phyloP scores from a whole-genome alignment of 2,888 invertebrate genomes.

The Hecatera dysodea region DNA sequence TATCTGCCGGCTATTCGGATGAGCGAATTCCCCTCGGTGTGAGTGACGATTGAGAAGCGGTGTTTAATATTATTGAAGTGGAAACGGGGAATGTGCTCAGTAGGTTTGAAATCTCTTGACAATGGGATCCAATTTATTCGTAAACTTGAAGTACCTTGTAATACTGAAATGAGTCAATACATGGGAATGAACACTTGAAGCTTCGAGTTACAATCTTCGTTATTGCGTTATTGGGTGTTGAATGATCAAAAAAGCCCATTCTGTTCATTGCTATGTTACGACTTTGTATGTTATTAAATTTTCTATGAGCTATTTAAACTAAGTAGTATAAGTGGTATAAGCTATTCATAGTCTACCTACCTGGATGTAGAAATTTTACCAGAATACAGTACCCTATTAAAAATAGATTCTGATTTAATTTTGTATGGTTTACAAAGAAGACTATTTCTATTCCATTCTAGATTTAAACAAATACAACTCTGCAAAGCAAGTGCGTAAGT shows the following conservation, averaged over 20 bases:
- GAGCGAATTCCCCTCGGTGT: slow-evolving; percentile 76
- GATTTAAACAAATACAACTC: not conserved
- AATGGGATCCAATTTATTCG: slow-evolving; percentile 65
- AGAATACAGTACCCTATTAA: no score
- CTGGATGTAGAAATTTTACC: slow-evolving; percentile 34
- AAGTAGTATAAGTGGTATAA: no score
- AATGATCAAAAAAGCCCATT: slow-evolving; percentile 8
- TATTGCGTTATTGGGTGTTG: slow-evolving; percentile 18
- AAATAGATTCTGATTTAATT: not conserved
- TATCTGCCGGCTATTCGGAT: slow-evolving; percentile 83
- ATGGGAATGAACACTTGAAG: slow-evolving; percentile 48
- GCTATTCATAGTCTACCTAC: slow-evolving; percentile 24
- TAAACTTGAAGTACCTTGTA: slow-evolving; percentile 64
- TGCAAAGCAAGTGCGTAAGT: not conserved
- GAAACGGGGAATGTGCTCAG: slow-evolving; percentile 77
- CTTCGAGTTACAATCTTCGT: slow-evolving; percentile 33
- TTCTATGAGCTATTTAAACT: slow-evolving; percentile 16
- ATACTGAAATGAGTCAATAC: slow-evolving; percentile 50
- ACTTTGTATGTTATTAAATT: not conserved
- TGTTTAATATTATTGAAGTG: slow-evolving; percentile 76
- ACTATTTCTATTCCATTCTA: no score
- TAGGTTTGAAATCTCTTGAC: slow-evolving; percentile 74
- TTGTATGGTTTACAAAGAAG: no score
- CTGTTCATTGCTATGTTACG: not conserved
- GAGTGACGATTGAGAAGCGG: slow-evolving; percentile 69